Evolutionary conservation across 1,140 invertebrate genomes (phyloP), one percentile per base, ranked within the genome.

Genomic region (Danaus melanippus): DNA sequence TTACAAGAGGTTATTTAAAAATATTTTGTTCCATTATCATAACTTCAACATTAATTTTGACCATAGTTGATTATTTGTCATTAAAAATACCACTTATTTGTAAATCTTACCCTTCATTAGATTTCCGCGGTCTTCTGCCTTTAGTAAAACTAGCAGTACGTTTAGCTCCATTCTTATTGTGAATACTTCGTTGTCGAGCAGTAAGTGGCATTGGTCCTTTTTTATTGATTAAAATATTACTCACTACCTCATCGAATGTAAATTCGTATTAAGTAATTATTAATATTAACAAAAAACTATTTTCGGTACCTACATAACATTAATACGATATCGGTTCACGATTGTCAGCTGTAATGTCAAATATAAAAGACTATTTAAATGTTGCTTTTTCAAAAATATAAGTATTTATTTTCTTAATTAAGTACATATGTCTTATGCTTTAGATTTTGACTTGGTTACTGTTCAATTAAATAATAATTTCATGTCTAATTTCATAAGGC

Each of bases 131-230:
- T 64, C 74, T 56, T 52, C 78, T 83, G 53, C 79, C 78, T 73
- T 84, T 82, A 60, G 52, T 79, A 54, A 84, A 76, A 70, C 79
- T 86, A 55, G 72, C 63, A 12, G 72, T 61, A 62, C 76, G 71
- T 73, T 82, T 85, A 17, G 72, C 68, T 21, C 74, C 76, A 72
- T 82, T 86, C 69, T 84, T 84, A 65, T 74, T 79, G 43, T 83
- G 75, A 61, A 84, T 84, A 71, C 75, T 83, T 56, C 83, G 63
- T 71, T 86, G 83, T 54, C 83, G 67, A 21, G 74, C 78, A 42
- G 83, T 84, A 46, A 86, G 59, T 39, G 83, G 76, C 83, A 86
- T 86, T 68, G 60, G 56, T 12, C 40, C 44, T 42, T 17, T 39
- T 50, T 12, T 9, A 45, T 17, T 50, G 41, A 57, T 45, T 32